Base-by-base conservation (phyloP, 2,888 invertebrate genomes). In the Meteorus colon region DNA sequence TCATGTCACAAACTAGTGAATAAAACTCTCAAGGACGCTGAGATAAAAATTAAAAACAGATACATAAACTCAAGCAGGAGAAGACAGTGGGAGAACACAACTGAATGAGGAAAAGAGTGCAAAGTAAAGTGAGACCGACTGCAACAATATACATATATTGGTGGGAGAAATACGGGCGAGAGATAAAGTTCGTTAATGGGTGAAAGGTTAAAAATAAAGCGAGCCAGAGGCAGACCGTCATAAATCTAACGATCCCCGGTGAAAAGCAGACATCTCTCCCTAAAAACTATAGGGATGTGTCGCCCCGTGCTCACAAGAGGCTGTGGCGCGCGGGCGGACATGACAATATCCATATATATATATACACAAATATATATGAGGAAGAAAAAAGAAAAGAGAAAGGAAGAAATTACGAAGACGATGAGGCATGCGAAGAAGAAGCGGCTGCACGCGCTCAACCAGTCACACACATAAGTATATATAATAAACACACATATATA, bases 131-230 rank as follows among this genome's bases (percentile, higher is more conserved):
- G 16, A n/a, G 74, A 76, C 75, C 75, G 76, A 77, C 69, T 73
- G 74, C 71, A 74, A 63, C 62, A 71, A 65, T 76, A 68, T 78
- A 76, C 74, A 78, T 68, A 77, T 79, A 80, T 78, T 76, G 77
- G 70, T 55, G 73, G 74, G 85, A 86, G 77, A 82, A 78, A 85
- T 84, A 85, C 84, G 82, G 83, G 80, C 79, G 81, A 79, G 83
- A 87, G 87, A 88, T 87, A 88, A 87, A 86, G 85, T 87, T 87
- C 86, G 87, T 87, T 89, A 89, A 89, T 89, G 88, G 88, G 86
- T 86, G 87, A 88, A 86, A 88, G 86, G 88, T 88, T 89, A 88
- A 87, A 88, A 88, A 88, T 88, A 87, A 80, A 80, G 79, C 80
- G 81, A 83, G 75, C 48, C 74, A 76, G 74, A 79, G 80, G 82